A percentile compares a stretch with the other conserved stretches of the same genome.
Evolutionary conservation across 92 coral and sea anemone genomes (phyloP).

Genomic region (Isaurus tuberculatus): DNA sequence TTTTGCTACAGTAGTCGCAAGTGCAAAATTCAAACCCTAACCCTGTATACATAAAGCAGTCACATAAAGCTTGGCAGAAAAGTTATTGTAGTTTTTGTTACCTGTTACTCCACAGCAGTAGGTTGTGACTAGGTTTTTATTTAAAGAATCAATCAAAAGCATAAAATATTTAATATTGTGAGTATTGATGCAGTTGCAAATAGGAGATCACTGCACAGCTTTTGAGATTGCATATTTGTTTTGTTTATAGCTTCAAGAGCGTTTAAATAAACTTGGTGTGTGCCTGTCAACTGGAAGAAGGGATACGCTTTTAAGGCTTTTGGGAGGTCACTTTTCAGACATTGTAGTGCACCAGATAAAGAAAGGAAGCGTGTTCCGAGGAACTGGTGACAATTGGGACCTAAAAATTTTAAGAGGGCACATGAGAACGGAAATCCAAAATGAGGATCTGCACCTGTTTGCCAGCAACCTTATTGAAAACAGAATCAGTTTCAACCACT

Average conservation of each 20-base stretch:
- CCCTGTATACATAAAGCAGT: slow-evolving; percentile 3
- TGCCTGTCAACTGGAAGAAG: slow-evolving; percentile 52
- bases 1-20: background rate
- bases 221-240: background rate
- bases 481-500: slow-evolving; percentile 55
- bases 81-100: background rate
- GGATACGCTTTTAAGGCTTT: slow-evolving; percentile 47
- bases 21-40: slow-evolving; percentile 9
- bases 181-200: background rate
- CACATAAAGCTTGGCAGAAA: slow-evolving; percentile 4
- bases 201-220: background rate
- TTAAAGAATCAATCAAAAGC: slow-evolving; percentile 5
- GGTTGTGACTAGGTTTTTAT: slow-evolving; percentile 11
- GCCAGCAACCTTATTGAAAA: slow-evolving; percentile 69
- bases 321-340: slow-evolving; percentile 71
- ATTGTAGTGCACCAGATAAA: slow-evolving; percentile 46
- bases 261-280: slow-evolving; percentile 67
- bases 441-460: slow-evolving; percentile 71
- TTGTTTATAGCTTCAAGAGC: slow-evolving; percentile 56
- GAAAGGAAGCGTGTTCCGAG: slow-evolving; percentile 58
- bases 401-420: slow-evolving; percentile 49
- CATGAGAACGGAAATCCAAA: slow-evolving; percentile 65
- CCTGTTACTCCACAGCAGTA: slow-evolving; percentile 7
- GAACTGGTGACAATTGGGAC: slow-evolving; percentile 70
- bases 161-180: background rate